A percentile compares a stretch with the other conserved stretches of the same genome.
These are phyloP conservation scores for Phrynosoma platyrhinos DNA, from an alignment of 2,113 vertebrate species.

Conservation along the genomic window DNA sequence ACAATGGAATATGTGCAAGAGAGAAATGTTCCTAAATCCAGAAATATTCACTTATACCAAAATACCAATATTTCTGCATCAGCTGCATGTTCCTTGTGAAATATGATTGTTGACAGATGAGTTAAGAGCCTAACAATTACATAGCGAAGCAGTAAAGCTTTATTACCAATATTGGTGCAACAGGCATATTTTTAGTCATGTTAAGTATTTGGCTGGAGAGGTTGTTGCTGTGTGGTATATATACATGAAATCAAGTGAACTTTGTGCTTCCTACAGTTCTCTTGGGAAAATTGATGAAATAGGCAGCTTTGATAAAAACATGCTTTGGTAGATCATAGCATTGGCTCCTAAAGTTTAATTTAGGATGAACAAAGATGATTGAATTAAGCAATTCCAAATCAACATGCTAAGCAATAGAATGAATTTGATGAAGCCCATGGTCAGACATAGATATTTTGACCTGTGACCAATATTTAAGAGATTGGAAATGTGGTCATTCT, in stretches of 20 bases:
- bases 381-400: not conserved
- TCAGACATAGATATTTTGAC: not conserved
- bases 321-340: not conserved
- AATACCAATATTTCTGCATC: not conserved
- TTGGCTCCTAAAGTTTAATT: slow-evolving; percentile 27
- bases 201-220: not conserved
- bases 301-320: slow-evolving; percentile 22
- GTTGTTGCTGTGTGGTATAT: slow-evolving; percentile 7
- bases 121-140: slow-evolving; percentile 19
- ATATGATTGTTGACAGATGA: slow-evolving; percentile 21
- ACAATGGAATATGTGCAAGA: slow-evolving; percentile 7
- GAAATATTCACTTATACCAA: slow-evolving; percentile 11
- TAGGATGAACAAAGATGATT: slow-evolving; percentile 16
- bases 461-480: not conserved
- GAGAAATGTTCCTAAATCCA: slow-evolving; percentile 21
- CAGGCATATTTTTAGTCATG: not conserved
- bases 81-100: not conserved
- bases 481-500: not conserved
- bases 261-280: slow-evolving; percentile 12
- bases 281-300: slow-evolving; percentile 21
- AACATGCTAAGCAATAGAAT: not conserved
- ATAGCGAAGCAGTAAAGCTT: not conserved
- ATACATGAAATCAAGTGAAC: not conserved
- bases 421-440: not conserved
- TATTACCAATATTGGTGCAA: not conserved